A percentile compares a stretch with the other conserved stretches of the same genome.
Evolutionary conservation across 2,797 vertebrate genomes (phyloP).

Genomic region (Staurois parvus): DNA sequence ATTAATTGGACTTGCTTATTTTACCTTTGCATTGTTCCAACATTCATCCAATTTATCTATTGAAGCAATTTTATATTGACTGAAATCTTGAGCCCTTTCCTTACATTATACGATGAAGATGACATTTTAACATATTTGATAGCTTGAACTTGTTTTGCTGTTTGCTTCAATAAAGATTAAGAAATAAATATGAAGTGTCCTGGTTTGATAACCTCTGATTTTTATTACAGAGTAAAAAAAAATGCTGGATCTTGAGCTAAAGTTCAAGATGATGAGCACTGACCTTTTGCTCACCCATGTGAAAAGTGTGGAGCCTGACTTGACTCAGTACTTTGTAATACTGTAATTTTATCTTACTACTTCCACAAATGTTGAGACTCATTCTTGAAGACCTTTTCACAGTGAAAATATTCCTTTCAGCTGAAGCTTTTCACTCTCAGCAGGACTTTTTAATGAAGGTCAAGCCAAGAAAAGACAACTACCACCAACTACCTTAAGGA

Average conservation of each 20-base stretch:
- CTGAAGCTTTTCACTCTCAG: constrained; percentile 61
- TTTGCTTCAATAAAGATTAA: background rate
- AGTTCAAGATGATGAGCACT: constrained; percentile 65
- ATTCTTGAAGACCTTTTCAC: constrained; percentile 69
- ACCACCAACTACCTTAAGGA: constrained; percentile 52
- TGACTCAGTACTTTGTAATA: constrained; percentile 72
- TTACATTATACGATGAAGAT: too few species aligned
- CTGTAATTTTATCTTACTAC: constrained; percentile 72
- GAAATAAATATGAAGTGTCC: background rate
- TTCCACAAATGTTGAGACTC: constrained; percentile 69
- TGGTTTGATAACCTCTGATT: constrained; percentile 1
- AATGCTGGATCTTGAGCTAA: constrained; percentile 50
- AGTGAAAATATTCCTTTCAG: constrained; percentile 64
- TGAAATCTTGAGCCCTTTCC: too few species aligned
- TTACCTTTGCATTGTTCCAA: too few species aligned
- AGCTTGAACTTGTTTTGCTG: too few species aligned
- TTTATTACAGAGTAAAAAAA: constrained; percentile 32
- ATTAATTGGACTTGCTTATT: too few species aligned
- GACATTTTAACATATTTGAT: too few species aligned
- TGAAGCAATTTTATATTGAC: too few species aligned
- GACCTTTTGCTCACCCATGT: constrained; percentile 72
- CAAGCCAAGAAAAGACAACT: constrained; percentile 62
- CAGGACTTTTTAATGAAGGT: constrained; percentile 69
- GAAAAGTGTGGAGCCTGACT: constrained; percentile 68
- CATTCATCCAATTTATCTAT: too few species aligned